Evolutionary conservation across 2,888 invertebrate species (phyloP), one percentile per base, ranked within the genome.

Genomic region (Leucoptera coffeella): DNA sequence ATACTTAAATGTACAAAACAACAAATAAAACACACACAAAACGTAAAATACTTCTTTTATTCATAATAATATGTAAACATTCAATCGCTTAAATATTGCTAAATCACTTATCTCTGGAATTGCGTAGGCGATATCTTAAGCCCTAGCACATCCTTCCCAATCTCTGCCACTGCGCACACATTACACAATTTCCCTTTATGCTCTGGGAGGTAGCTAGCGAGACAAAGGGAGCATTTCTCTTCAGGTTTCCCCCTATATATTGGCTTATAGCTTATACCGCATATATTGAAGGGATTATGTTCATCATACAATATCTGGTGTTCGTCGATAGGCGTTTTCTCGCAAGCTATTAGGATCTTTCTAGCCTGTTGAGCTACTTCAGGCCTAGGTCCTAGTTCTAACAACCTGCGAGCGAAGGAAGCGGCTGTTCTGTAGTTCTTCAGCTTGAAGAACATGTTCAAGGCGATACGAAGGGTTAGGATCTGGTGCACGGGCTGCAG

Each of bases 401-500:
- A 61, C 0, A 99, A 74, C 33, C 97, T 72, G 28, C 93, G 75
- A 0, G 95, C 97, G 57, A 99, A 94, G 1, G 94, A 91, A 0
- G 88, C 88, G 0, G 96, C 95, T 0, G 93, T 94, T 50, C 92
- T 85, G 55, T 81, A 95, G 62, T 97, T 96, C 53, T 94, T 96
- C 38, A 97, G 65, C 53, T 97, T 99, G 67, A 91, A 99, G 73
- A 94, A 94, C 75, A 97, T 85, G 60, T 95, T 97, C 14, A 96
- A 78, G 1, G 99, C 96, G 1, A 95, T 96, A 28, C 97, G 74
- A 2, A 99, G 76, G 0, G 91, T 94, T 3, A 99, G 74, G 40
- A 99, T 95, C 50, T 94, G 88, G 64, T 99, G 99, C 2, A 95
- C 84, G 0, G 96, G 92, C 51, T 99, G 96, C 9, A 99, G 73